phyloP scores from a whole-genome alignment of 2,888 invertebrate species.

The Pterostichus niger region DNA sequence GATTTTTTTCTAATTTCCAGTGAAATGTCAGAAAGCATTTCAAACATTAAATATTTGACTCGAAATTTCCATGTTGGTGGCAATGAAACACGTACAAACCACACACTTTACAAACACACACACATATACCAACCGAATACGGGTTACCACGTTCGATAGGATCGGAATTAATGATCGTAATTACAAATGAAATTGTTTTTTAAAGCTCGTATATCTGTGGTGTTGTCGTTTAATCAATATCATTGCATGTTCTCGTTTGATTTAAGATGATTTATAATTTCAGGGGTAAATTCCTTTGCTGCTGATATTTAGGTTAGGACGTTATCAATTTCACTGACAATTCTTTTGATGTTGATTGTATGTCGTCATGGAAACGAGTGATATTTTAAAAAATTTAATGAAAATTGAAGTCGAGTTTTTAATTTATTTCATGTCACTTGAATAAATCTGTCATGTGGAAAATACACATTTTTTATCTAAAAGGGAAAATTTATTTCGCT shows the following conservation, averaged over 20 bases:
- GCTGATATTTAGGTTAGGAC: background rate
- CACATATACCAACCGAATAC: constrained; percentile 21
- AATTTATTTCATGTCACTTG: constrained; percentile 44
- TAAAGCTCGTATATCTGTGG: constrained; percentile 63
- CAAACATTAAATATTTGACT: constrained; percentile 46
- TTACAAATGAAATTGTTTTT: constrained; percentile 67
- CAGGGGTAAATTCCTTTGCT: background rate
- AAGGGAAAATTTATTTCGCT: background rate
- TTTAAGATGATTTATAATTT: constrained; percentile 23
- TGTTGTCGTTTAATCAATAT: constrained; percentile 63
- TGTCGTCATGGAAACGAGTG: background rate
- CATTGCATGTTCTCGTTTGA: constrained; percentile 31
- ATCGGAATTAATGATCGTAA: constrained; percentile 65
- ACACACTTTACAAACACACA: constrained; percentile 26
- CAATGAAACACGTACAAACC: background rate
- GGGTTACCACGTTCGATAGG: constrained; percentile 41
- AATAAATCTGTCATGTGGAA: constrained; percentile 50
- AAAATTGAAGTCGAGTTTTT: constrained; percentile 31
- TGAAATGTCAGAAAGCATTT: constrained; percentile 38
- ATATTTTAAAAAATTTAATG: constrained; percentile 37
- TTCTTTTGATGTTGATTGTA: constrained; percentile 16
- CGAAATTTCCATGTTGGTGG: constrained; percentile 51
- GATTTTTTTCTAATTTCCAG: constrained; percentile 22
- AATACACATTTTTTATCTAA: background rate
- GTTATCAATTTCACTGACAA: background rate